Percentiles rank a stretch among this genome's conserved stretches.
phyloP scores from a whole-genome alignment of 1,140 invertebrate genomes.

The Drosophila parabipectinata region DNA sequence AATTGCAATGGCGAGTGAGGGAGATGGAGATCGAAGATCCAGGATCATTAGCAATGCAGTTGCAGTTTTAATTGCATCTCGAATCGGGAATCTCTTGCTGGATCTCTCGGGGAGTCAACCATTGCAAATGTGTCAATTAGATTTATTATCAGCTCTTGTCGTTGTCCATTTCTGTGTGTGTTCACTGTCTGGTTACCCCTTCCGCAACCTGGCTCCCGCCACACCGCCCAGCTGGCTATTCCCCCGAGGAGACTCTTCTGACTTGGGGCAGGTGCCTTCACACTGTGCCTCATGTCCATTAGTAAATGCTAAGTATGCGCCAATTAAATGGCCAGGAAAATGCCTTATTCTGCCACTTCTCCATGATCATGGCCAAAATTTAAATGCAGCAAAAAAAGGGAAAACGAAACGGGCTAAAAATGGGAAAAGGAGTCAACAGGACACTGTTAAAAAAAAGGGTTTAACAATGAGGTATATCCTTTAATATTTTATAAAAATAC shows the following conservation, averaged over 20 bases:
- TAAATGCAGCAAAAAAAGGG: conserved; percentile 64
- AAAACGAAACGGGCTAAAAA: conserved; percentile 17
- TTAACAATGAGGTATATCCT: too few relatives aligned
- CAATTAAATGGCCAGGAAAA: conserved; percentile 77
- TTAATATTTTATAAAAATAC: too few relatives aligned
- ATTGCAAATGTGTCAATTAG: conserved; percentile 83
- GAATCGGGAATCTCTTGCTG: conserved; percentile 25
- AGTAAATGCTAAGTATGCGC: conserved; percentile 78
- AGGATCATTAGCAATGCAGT: conserved; percentile 70
- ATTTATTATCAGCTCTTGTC: conserved; percentile 82
- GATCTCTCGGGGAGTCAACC: conserved; percentile 48
- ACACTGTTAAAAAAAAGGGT: not conserved
- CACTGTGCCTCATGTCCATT: conserved; percentile 76
- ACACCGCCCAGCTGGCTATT: conserved; percentile 23
- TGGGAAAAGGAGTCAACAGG: conserved; percentile 4
- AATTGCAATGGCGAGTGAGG: conserved; percentile 12
- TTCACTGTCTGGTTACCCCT: conserved; percentile 19
- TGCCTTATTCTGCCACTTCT: conserved; percentile 52
- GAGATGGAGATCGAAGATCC: conserved; percentile 1
- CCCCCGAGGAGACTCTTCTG: conserved; percentile 28
- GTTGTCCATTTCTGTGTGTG: conserved; percentile 47
- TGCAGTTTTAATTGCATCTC: conserved; percentile 69
- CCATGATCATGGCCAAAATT: conserved; percentile 67
- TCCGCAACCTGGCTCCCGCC: not conserved
- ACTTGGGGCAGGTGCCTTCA: conserved; percentile 65